A percentile compares a stretch with the other conserved stretches of the same genome.
Conservation (phyloP, 2,797 vertebrate genomes). For the Rhincodon typus region DNA sequence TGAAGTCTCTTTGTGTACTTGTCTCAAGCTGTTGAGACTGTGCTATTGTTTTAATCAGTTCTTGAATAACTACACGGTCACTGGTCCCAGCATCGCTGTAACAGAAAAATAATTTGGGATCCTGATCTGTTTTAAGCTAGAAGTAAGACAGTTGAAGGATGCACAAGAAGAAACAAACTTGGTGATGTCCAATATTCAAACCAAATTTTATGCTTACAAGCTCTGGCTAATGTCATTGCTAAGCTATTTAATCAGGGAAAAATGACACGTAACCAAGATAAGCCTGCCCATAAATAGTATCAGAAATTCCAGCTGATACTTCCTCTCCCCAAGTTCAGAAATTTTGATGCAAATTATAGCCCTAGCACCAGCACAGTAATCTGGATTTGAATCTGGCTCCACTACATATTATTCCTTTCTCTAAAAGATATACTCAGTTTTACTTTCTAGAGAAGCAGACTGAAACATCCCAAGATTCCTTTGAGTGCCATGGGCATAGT, state of each 20-base stretch:
- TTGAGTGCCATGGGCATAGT: background rate
- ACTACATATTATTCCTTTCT: background rate
- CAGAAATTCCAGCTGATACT: background rate
- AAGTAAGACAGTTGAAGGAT: background rate
- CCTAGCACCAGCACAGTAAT: background rate
- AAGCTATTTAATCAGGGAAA: background rate
- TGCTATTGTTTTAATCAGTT: slow-evolving; percentile 90
- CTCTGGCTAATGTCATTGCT: background rate
- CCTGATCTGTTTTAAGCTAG: background rate
- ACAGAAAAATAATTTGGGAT: slow-evolving; percentile 17
- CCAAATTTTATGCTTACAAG: background rate
- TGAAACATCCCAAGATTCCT: background rate
- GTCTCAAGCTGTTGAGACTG: slow-evolving; percentile 95
- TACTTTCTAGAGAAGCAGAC: background rate
- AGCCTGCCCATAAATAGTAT: background rate
- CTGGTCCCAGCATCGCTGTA: slow-evolving; percentile 87
- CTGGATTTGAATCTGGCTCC: background rate
- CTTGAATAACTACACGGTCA: slow-evolving; percentile 92
- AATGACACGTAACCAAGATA: background rate
- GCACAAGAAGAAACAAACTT: background rate
- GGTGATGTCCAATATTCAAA: background rate
- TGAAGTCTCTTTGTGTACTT: slow-evolving; percentile 87
- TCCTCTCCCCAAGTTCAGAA: background rate
- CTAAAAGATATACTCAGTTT: background rate
- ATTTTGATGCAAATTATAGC: background rate